Percentiles rank a stretch among this genome's conserved stretches.
Evolutionary conservation across 2,888 invertebrate genomes (phyloP).

Genomic region (Cetonia aurata): DNA sequence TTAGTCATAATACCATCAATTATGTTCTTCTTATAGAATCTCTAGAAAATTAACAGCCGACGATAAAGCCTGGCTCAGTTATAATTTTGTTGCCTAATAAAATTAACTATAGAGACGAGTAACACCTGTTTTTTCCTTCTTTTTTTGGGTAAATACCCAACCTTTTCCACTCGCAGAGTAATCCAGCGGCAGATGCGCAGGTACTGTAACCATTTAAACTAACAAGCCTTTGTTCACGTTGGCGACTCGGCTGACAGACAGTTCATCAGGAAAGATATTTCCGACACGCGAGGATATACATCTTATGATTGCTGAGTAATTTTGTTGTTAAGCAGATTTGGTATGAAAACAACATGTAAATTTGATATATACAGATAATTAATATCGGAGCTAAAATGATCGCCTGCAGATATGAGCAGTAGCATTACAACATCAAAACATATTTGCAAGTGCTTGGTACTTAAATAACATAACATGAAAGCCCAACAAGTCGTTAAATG

Average conservation of each 20-base stretch:
- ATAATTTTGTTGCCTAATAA: constrained; percentile 4
- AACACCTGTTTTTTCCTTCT: constrained; percentile 1
- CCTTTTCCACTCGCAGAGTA: background rate
- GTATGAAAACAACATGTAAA: constrained; percentile 13
- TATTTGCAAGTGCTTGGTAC: background rate
- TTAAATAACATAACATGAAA: too few relatives aligned
- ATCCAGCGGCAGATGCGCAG: background rate
- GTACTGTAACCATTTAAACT: background rate
- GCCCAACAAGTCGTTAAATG: too few relatives aligned
- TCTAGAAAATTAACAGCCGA: background rate
- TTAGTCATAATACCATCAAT: constrained; percentile 14
- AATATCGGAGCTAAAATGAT: background rate
- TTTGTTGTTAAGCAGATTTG: constrained; percentile 15
- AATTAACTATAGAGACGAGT: constrained; percentile 16
- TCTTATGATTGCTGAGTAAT: background rate
- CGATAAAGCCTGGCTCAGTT: background rate
- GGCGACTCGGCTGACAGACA: background rate
- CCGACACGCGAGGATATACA: constrained; percentile 5
- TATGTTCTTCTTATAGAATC: constrained; percentile 12
- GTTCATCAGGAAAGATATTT: background rate
- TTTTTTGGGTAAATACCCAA: constrained; percentile 10
- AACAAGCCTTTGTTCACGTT: constrained; percentile 19
- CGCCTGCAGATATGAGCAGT: background rate
- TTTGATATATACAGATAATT: constrained; percentile 4
- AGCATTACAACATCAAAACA: constrained; percentile 7